phyloP scores from a whole-genome alignment of 1,140 invertebrate genomes.

The Nylanderia fulva region DNA sequence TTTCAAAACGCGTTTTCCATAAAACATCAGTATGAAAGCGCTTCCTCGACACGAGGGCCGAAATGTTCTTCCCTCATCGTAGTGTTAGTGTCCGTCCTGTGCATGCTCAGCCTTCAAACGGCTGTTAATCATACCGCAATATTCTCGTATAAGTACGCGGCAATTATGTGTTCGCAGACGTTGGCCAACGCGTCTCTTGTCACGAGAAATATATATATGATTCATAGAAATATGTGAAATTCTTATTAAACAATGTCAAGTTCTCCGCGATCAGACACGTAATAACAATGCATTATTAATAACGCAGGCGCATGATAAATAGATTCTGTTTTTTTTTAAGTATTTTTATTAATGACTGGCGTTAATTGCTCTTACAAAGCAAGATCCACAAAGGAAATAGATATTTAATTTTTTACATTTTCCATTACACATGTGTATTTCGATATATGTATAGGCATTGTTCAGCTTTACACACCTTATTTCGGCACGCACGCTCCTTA shows the following conservation, averaged over 20 bases:
- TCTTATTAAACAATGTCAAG: neutral
- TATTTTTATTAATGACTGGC: neutral
- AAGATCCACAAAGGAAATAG: neutral
- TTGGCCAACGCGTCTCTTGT: slow-evolving; percentile 49
- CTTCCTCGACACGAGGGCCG: slow-evolving; percentile 64
- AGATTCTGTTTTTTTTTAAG: neutral
- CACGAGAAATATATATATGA: neutral
- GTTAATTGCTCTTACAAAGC: neutral
- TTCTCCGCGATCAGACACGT: neutral
- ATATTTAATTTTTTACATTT: neutral
- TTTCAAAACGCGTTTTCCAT: slow-evolving; percentile 73
- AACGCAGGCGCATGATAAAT: neutral
- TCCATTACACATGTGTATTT: neutral
- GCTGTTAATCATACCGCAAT: slow-evolving; percentile 64
- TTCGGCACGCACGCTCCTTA: slow-evolving; percentile 8
- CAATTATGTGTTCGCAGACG: slow-evolving; percentile 57
- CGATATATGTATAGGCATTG: neutral
- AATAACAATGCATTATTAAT: neutral
- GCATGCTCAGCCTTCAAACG: slow-evolving; percentile 76
- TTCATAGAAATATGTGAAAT: neutral
- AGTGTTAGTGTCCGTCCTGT: slow-evolving; percentile 47
- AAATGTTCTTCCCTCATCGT: slow-evolving; percentile 36
- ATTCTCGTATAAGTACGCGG: slow-evolving; percentile 32
- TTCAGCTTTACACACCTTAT: neutral
- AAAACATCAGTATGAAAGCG: slow-evolving; percentile 77